A percentile compares a stretch with the other conserved stretches of the same genome.
These are phyloP conservation scores for Bombus soroeensis DNA, from an alignment of 1,140 invertebrate species.

Conservation along the genomic window DNA sequence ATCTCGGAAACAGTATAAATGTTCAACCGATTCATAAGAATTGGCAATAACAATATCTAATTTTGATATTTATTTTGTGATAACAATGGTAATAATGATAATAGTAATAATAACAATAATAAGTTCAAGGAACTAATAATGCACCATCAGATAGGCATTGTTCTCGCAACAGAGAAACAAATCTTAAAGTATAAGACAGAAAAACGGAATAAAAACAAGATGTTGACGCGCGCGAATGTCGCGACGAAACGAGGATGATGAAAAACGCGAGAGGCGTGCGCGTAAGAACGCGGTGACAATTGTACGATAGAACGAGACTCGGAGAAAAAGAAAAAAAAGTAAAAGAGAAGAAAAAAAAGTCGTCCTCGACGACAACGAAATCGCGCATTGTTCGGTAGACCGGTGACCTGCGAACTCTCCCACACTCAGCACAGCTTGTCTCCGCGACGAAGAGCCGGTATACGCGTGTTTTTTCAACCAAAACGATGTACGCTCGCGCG, in stretches of 20 bases:
- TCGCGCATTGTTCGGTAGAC: slow-evolving; percentile 76
- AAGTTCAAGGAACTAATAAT: too few species aligned
- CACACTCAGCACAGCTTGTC: slow-evolving; percentile 68
- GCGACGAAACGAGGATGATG: slow-evolving; percentile 11
- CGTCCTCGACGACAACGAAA: slow-evolving; percentile 71
- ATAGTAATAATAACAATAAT: too few species aligned
- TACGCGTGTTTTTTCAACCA: slow-evolving; percentile 37
- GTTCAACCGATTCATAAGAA: too few species aligned
- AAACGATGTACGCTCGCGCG: slow-evolving; percentile 17
- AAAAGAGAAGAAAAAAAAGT: slow-evolving; percentile 54
- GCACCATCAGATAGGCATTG: too few species aligned
- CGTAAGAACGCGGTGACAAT: slow-evolving; percentile 56
- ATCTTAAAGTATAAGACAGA: neutral
- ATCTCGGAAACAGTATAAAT: neutral
- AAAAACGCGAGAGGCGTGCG: slow-evolving; percentile 14
- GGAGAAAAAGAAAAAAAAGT: slow-evolving; percentile 51
- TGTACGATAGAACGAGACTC: slow-evolving; percentile 56
- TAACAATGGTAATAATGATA: too few species aligned
- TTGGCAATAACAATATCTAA: too few species aligned
- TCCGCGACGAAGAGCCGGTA: neutral
- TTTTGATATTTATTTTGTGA: too few species aligned
- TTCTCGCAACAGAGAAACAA: neutral
- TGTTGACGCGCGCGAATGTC: neutral
- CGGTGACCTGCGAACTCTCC: slow-evolving; percentile 81
- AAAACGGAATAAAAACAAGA: neutral